These are phyloP conservation scores for Notarius lentiginosus DNA, from an alignment of 2,113 vertebrate genomes.

Conservation along the genomic window DNA sequence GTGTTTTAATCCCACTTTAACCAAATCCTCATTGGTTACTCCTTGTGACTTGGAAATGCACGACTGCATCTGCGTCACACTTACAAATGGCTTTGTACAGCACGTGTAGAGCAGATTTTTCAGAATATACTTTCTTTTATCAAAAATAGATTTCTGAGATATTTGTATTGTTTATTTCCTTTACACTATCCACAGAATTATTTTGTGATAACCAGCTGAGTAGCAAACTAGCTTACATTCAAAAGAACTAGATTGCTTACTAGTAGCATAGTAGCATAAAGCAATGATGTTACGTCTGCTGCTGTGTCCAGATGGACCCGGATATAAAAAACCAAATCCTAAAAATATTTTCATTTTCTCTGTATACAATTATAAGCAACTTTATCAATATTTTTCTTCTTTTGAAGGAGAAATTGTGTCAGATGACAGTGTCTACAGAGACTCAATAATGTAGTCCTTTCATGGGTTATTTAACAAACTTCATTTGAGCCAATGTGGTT, in stretches of 20 bases:
- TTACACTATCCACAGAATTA: background rate
- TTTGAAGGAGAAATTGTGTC: background rate
- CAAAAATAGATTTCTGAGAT: background rate
- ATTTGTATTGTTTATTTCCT: background rate
- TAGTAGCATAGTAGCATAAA: background rate
- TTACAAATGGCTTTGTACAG: background rate
- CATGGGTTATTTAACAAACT: background rate
- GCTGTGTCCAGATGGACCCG: background rate
- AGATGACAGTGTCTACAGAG: background rate
- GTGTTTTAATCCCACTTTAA: constrained; percentile 8
- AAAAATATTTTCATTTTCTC: background rate
- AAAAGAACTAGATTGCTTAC: background rate
- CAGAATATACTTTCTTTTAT: background rate
- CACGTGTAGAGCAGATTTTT: background rate
- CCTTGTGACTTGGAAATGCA: background rate
- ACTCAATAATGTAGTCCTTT: background rate
- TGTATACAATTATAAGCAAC: background rate
- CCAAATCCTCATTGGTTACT: background rate
- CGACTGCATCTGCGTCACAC: background rate
- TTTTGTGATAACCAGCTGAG: background rate
- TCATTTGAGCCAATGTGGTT: background rate
- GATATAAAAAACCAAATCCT: background rate
- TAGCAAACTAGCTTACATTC: background rate
- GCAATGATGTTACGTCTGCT: background rate
- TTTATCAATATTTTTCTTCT: background rate